Base-by-base conservation (phyloP, 2,888 invertebrate species). In the Drosophila sordidula region DNA sequence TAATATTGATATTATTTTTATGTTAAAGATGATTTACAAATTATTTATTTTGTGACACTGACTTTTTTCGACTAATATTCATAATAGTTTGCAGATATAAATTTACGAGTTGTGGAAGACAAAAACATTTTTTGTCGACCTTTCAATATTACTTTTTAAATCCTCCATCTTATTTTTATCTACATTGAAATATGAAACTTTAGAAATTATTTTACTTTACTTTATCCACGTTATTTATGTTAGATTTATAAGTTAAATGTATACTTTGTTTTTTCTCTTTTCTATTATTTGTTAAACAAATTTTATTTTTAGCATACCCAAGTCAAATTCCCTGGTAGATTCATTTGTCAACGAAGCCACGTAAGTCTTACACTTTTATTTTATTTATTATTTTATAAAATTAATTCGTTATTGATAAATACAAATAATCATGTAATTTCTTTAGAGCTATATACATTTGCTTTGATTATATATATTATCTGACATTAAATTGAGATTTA, bases 311-410 rank as follows among this genome's bases (percentile, higher is more conserved):
- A 90, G 91, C 50, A 25, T 67, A 12, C 77, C 89, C 63, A 79
- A 75, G 69, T 78, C 87, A 51, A 16, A 55, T 36, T 88, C 87
- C 56, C 57, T 91, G 77, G 90, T 90, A 80, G 89, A 90, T 79
- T 86, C 91, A 47, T 65, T 90, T 32, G 66, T 91, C 36, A 83
- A 62, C 68, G 90, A 90, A 79, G 90, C 90, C 58, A 79, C 90
- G 90, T 90, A 88, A 90, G 90, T 90, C 54, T 22, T 16, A 45
- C n/a, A 29, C 44, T 49, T 47, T 54, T 38, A n/a, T 45, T 45
- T 64, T 36, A 45, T 8, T 8, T 26, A 26, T 26, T 8, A 26
- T 26, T 26, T 26, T 8, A 26, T 26, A 4, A 22, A 22, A n/a
- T n/a, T 4, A 22, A 9, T 9, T 29, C 9, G 9, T 9, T 29